These are phyloP conservation scores for Chloroceryle inda DNA, from an alignment of 2,797 vertebrate genomes.

Conservation along the genomic window DNA sequence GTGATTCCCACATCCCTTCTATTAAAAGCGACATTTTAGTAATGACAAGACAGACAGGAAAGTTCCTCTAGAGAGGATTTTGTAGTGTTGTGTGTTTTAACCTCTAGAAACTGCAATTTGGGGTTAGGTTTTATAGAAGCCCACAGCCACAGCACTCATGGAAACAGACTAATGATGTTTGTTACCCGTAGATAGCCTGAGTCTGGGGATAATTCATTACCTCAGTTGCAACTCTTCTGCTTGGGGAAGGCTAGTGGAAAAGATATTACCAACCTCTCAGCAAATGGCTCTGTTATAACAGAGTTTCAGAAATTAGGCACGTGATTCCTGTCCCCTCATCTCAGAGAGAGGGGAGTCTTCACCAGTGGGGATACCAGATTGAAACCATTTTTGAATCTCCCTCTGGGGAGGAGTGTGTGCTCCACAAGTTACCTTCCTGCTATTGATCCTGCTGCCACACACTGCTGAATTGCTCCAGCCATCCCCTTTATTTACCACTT, in stretches of 20 bases:
- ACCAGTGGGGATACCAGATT: neutral
- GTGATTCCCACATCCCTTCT: neutral
- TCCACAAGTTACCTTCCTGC: neutral
- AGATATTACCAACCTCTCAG: neutral
- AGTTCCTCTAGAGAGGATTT: neutral
- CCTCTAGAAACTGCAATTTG: neutral
- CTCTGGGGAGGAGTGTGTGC: neutral
- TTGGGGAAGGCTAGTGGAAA: neutral
- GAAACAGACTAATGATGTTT: neutral
- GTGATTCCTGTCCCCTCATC: neutral
- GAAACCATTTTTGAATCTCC: neutral
- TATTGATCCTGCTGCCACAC: neutral
- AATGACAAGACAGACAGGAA: neutral
- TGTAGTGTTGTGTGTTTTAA: neutral
- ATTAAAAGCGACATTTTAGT: conserved; percentile 6
- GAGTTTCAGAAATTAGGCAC: neutral
- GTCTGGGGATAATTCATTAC: conserved; percentile 19
- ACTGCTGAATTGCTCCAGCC: neutral
- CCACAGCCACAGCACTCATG: neutral
- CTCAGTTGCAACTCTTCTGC: neutral
- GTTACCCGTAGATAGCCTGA: neutral
- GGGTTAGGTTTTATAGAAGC: neutral
- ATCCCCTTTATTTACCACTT: neutral
- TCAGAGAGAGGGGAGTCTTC: neutral
- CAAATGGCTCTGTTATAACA: neutral